A percentile compares a stretch with the other conserved stretches of the same genome.
Evolutionary conservation across 2,113 vertebrate species (phyloP).

Genomic region (Asarcornis scutulata): DNA sequence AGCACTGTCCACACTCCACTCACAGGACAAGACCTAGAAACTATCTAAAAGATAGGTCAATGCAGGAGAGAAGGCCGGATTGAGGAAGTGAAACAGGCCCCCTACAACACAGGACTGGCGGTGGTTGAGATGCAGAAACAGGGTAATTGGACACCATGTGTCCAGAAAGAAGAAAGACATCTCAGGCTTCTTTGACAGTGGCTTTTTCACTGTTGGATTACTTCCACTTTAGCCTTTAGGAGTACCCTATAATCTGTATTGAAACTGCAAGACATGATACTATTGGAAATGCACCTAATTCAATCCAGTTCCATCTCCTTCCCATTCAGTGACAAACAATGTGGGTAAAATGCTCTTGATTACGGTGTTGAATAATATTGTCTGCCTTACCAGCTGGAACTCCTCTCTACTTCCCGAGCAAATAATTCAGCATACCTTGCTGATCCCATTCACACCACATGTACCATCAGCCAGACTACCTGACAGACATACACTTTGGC

Average conservation of each 20-base stretch:
- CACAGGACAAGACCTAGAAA: not conserved
- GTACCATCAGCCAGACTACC: not conserved
- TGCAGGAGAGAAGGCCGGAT: not conserved
- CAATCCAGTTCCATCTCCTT: not conserved
- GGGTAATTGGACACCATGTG: not conserved
- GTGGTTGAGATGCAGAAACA: not conserved
- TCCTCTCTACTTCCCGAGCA: not conserved
- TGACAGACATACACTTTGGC: not conserved
- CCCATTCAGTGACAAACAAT: not conserved
- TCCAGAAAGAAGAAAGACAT: not conserved
- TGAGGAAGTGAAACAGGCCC: not conserved
- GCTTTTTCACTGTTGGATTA: not conserved
- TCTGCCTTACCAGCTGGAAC: not conserved
- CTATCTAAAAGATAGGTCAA: not conserved
- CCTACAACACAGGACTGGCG: not conserved
- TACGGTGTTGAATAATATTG: not conserved
- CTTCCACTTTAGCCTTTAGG: not conserved
- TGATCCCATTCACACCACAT: rapidly evolving
- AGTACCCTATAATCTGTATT: not conserved
- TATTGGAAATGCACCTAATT: not conserved
- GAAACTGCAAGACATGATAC: not conserved
- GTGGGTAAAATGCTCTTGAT: not conserved
- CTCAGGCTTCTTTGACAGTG: not conserved
- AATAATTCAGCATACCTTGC: not conserved
- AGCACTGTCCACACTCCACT: not conserved